phyloP scores from a whole-genome alignment of 2,888 invertebrate species.

The Antitype chi region DNA sequence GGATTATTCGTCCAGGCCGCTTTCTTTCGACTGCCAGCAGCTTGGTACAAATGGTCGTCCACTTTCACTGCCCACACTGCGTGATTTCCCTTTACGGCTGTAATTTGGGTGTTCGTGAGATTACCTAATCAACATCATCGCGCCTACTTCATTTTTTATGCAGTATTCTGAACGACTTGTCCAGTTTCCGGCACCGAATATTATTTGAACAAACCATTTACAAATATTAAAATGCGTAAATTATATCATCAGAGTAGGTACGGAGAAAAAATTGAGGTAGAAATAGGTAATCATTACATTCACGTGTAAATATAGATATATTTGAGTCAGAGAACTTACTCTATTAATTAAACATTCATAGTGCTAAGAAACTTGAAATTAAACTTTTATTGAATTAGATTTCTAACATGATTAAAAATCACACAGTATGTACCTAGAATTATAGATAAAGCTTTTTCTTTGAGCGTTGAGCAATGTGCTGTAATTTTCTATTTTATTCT shows the following conservation, averaged over 20 bases:
- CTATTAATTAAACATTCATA: neutral
- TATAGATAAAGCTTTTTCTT: conserved; percentile 1
- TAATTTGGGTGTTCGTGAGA: conserved; percentile 51
- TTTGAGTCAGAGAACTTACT: conserved; percentile 1
- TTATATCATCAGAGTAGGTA: neutral
- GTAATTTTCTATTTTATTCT: conserved; percentile 67
- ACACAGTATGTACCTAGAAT: neutral
- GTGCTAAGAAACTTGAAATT: neutral
- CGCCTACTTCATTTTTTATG: conserved; percentile 19
- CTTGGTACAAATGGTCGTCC: conserved; percentile 41
- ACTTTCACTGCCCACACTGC: conserved; percentile 71
- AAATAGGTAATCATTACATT: conserved; percentile 4
- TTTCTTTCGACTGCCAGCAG: conserved; percentile 71
- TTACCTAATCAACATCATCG: conserved; percentile 44
- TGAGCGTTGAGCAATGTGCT: conserved; percentile 12
- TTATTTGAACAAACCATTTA: conserved; percentile 12
- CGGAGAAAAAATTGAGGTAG: conserved; percentile 2
- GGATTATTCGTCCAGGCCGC: conserved; percentile 73
- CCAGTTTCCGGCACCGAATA: conserved; percentile 20
- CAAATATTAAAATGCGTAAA: neutral
- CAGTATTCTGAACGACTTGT: neutral
- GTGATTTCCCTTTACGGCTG: conserved; percentile 50
- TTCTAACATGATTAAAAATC: neutral
- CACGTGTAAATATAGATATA: neutral
- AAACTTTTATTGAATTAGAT: neutral